These are phyloP conservation scores for Sebastes steindachneri DNA, from an alignment of 2,797 vertebrate genomes.

Conservation along the genomic window DNA sequence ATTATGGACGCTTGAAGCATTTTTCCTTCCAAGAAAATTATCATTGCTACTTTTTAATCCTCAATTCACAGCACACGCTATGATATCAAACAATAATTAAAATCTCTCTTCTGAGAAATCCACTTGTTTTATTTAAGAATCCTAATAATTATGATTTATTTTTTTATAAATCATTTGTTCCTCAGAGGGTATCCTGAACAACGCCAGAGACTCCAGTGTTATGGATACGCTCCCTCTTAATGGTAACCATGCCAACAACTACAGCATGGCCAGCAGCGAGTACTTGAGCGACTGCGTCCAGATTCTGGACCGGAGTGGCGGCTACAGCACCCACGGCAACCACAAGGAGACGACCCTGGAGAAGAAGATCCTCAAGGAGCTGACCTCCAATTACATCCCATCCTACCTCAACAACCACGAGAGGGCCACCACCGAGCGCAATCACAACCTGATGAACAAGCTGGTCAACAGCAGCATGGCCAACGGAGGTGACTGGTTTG, in stretches of 20 bases:
- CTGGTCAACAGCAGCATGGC: constrained; percentile 91
- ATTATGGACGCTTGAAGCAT: constrained; percentile 55
- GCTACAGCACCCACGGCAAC: constrained; percentile 86
- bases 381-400: constrained; percentile 97
- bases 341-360: constrained; percentile 96
- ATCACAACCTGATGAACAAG: constrained; percentile 95
- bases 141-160: constrained; percentile 24
- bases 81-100: constrained; percentile 61
- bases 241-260: constrained; percentile 99
- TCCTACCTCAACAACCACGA: constrained; percentile 98
- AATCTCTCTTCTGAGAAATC: constrained; percentile 45
- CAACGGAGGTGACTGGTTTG: constrained; percentile 79
- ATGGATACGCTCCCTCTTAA: constrained; percentile 99
- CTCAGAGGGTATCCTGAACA: constrained; percentile 99
- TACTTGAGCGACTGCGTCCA: constrained; percentile 98
- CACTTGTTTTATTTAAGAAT: constrained; percentile 45
- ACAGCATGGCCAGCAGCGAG: constrained; percentile 95
- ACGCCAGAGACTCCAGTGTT: constrained; percentile 98
- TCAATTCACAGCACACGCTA: constrained; percentile 42
- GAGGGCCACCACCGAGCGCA: constrained; percentile 90
- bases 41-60: constrained; percentile 56
- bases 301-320: constrained; percentile 90
- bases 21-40: constrained; percentile 50
- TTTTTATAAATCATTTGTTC: constrained; percentile 31
- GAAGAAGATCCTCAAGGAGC: constrained; percentile 99